These are phyloP conservation scores for Panulirus ornatus DNA, from an alignment of 1,140 invertebrate species.

Conservation along the genomic window DNA sequence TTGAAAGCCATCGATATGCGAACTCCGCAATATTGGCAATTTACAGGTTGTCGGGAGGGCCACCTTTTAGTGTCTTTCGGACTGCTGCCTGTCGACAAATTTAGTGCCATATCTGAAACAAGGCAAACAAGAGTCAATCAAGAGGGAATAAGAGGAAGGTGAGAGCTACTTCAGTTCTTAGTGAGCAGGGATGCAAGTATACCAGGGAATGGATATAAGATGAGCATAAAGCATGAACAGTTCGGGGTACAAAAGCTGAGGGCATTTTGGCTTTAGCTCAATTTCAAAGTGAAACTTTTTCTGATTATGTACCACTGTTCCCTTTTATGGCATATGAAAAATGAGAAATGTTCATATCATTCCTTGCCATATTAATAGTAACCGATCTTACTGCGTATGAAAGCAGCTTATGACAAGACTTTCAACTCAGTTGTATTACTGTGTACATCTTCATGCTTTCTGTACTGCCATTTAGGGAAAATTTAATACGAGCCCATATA, in stretches of 20 bases:
- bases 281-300: constrained; percentile 4
- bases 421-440: constrained; percentile 18
- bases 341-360: background rate
- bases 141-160: constrained; percentile 64
- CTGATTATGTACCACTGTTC: constrained; percentile 25
- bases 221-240: constrained; percentile 34
- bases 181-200: constrained; percentile 50
- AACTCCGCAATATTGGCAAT: constrained; percentile 75
- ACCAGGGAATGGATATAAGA: constrained; percentile 50
- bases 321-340: background rate
- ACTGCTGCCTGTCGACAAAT: constrained; percentile 74
- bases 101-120: constrained; percentile 75
- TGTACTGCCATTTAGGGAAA: constrained; percentile 18
- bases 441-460: constrained; percentile 12
- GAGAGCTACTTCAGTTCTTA: constrained; percentile 53
- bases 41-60: constrained; percentile 75
- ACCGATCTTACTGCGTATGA: constrained; percentile 3
- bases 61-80: constrained; percentile 75
- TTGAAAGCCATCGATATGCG: constrained; percentile 75
- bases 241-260: constrained; percentile 37
- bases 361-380: constrained; percentile 15
- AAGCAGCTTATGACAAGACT: constrained; percentile 31
- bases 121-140: constrained; percentile 73
- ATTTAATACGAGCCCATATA: constrained; percentile 58
- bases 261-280: constrained; percentile 40